Evolutionary conservation across 2,113 vertebrate species (phyloP).

Genomic region (Chrysemys picta): DNA sequence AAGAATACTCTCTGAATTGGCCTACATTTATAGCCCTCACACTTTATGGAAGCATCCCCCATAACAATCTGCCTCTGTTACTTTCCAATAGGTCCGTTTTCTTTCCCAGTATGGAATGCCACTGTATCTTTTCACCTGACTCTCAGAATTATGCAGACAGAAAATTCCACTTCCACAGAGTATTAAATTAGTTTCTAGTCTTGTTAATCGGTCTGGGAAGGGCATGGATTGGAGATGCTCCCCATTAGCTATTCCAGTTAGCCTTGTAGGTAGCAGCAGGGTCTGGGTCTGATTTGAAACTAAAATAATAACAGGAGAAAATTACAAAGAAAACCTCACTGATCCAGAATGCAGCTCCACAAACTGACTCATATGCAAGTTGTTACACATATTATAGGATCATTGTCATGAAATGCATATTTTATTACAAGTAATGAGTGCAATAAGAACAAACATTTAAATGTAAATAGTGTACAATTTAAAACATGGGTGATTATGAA

Average conservation of each 20-base stretch:
- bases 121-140: neutral
- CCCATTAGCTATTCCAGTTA: neutral
- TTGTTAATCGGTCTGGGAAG: neutral
- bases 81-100: neutral
- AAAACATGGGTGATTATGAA: neutral
- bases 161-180: neutral
- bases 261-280: neutral
- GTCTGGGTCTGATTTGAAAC: neutral
- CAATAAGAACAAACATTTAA: neutral
- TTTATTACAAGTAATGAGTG: neutral
- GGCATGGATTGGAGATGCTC: neutral
- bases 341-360: neutral
- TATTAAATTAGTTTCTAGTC: neutral
- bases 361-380: neutral
- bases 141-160: rapidly evolving
- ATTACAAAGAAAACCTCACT: neutral
- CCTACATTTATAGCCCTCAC: neutral
- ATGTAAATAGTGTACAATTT: neutral
- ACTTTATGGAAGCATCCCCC: neutral
- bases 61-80: neutral
- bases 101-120: too few relatives aligned
- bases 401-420: neutral
- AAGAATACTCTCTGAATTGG: neutral
- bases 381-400: neutral
- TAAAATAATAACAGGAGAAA: neutral